Percentiles rank a stretch among this genome's conserved stretches.
Evolutionary conservation across 1,140 invertebrate species (phyloP).

Genomic region (Dendrolimus kikuchii): DNA sequence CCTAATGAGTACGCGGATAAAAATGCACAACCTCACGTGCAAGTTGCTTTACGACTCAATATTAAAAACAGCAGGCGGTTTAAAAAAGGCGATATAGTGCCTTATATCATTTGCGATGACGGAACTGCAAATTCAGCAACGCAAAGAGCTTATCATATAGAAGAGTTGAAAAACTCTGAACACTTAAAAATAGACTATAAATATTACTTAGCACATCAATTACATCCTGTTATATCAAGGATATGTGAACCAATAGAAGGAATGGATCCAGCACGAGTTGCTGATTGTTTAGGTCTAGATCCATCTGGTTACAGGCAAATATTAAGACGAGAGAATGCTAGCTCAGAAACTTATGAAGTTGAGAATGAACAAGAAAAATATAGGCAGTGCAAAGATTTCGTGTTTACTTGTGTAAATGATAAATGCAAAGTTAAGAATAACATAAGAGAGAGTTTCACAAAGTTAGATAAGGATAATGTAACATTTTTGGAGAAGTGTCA

Average conservation of each 20-base stretch:
- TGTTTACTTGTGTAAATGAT: constrained; percentile 75
- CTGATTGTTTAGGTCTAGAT: constrained; percentile 88
- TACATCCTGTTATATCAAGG: constrained; percentile 95
- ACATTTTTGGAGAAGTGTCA: constrained; percentile 78
- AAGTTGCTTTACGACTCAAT: constrained; percentile 92
- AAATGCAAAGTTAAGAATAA: constrained; percentile 75
- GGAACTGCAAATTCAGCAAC: constrained; percentile 84
- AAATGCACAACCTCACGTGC: constrained; percentile 90
- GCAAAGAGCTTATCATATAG: constrained; percentile 96
- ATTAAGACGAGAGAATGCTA: constrained; percentile 71
- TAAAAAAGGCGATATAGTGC: constrained; percentile 94
- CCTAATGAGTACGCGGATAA: constrained; percentile 94
- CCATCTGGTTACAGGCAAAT: constrained; percentile 64
- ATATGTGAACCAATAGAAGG: constrained; percentile 97
- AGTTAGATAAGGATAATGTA: constrained; percentile 57
- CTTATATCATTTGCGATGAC: constrained; percentile 96
- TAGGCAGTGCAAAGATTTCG: constrained; percentile 82
- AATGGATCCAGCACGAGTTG: constrained; percentile 91
- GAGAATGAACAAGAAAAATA: constrained; percentile 82
- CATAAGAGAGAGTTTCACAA: constrained; percentile 68
- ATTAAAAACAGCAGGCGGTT: constrained; percentile 85
- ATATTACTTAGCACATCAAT: constrained; percentile 90
- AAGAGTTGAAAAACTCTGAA: constrained; percentile 85
- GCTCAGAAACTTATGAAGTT: constrained; percentile 69
- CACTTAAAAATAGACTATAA: constrained; percentile 83